Conservation (phyloP, 92 coral and sea anemone genomes). For the Paragorgia papillata region DNA sequence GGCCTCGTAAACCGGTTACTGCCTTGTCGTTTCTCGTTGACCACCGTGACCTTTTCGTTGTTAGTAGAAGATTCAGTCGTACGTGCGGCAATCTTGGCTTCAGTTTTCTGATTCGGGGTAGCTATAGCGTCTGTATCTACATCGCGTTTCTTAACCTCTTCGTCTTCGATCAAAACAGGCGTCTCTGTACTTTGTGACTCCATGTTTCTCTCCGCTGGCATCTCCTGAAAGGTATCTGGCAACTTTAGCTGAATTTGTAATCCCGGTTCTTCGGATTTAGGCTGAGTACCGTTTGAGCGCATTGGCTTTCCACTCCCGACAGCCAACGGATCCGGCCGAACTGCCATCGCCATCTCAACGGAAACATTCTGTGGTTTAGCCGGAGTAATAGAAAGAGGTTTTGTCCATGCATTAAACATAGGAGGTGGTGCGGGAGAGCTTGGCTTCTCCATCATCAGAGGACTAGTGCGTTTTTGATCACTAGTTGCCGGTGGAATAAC, state of each 20-base stretch:
- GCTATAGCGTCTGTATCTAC: neutral
- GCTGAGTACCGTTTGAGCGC: conserved; percentile 26
- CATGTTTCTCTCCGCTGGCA: conserved; percentile 23
- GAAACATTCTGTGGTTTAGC: conserved; percentile 82
- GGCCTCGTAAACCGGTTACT: conserved; percentile 10
- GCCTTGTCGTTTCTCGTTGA: conserved; percentile 17
- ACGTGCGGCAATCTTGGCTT: neutral
- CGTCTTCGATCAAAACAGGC: conserved; percentile 8
- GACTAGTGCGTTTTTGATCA: conserved; percentile 83
- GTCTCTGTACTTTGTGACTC: conserved; percentile 13
- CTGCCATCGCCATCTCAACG: conserved; percentile 58
- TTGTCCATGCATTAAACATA: conserved; percentile 95
- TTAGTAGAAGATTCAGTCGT: neutral
- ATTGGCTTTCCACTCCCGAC: conserved; percentile 98
- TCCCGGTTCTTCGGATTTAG: conserved; percentile 36
- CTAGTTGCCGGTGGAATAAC: conserved; percentile 57
- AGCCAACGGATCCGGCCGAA: conserved; percentile 88
- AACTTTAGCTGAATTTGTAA: conserved; percentile 26
- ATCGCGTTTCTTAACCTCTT: neutral
- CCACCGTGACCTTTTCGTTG: conserved; percentile 10
- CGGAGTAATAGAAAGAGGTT: conserved; percentile 89
- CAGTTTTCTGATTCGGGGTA: neutral
- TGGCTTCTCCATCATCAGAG: conserved; percentile 84
- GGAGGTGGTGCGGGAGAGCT: conserved; percentile 84
- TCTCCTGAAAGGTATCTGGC: conserved; percentile 34